phyloP scores from a whole-genome alignment of 2,797 vertebrate genomes.

The Notamacropus eugenii region DNA sequence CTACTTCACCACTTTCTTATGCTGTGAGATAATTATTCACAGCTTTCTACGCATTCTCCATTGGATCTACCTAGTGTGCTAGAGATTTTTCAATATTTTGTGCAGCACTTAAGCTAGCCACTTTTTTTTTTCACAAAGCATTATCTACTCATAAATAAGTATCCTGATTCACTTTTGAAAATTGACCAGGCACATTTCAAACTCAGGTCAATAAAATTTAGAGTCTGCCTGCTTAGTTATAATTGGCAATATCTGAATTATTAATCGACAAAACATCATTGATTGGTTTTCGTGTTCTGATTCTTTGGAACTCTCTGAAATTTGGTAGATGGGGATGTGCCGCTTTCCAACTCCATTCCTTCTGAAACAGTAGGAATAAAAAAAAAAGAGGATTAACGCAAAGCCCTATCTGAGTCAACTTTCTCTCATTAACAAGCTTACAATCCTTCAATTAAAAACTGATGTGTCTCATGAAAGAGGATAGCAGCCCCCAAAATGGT shows the following conservation, averaged over 20 bases:
- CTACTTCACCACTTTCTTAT: background rate
- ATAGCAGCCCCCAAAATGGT: background rate
- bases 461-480: background rate
- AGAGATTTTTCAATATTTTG: background rate
- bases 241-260: background rate
- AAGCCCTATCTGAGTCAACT: background rate
- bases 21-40: background rate
- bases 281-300: background rate
- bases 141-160: background rate
- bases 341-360: background rate
- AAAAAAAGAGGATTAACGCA: background rate
- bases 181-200: background rate
- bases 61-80: background rate
- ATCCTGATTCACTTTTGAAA: background rate
- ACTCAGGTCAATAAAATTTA: background rate
- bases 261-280: background rate
- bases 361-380: background rate
- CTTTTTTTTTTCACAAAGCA: background rate
- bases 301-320: background rate
- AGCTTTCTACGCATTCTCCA: background rate
- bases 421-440: background rate
- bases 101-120: background rate
- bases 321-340: background rate
- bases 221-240: background rate
- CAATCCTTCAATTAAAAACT: background rate